Percentiles rank a stretch among this genome's conserved stretches.
phyloP scores from a whole-genome alignment of 1,140 invertebrate genomes.

The Drosophila malerkotliana region DNA sequence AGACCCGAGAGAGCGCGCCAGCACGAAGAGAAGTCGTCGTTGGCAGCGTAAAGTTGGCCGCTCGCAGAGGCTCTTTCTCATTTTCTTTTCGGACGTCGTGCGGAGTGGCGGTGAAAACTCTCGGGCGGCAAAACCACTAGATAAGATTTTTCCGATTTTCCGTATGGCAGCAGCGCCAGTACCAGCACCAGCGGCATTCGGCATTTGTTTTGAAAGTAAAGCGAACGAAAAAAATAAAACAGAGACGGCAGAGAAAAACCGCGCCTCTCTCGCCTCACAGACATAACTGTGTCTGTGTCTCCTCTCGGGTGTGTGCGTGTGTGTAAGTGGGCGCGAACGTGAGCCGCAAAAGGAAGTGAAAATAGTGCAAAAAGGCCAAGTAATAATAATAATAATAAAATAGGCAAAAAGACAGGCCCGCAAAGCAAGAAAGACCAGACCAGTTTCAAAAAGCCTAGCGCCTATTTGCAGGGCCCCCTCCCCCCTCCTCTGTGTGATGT shows the following conservation, averaged over 20 bases:
- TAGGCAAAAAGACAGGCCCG: slow-evolving; percentile 66
- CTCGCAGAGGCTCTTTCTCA: slow-evolving; percentile 40
- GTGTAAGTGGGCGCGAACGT: slow-evolving; percentile 52
- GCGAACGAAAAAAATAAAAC: slow-evolving; percentile 65
- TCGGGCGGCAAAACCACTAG: slow-evolving; percentile 39
- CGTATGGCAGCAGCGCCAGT: slow-evolving; percentile 52
- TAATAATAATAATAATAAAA: slow-evolving; percentile 71
- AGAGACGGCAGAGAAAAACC: slow-evolving; percentile 46
- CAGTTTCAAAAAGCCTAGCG: slow-evolving; percentile 66
- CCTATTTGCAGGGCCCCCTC: slow-evolving; percentile 69
- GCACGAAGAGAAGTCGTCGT: no score
- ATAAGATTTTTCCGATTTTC: slow-evolving; percentile 69
- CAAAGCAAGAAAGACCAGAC: slow-evolving; percentile 54
- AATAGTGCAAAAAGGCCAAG: slow-evolving; percentile 70
- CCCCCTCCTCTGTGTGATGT: slow-evolving; percentile 43
- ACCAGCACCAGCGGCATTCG: slow-evolving; percentile 34
- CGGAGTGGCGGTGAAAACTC: slow-evolving; percentile 56
- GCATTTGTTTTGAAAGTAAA: slow-evolving; percentile 79
- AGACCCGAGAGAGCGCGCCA: not conserved
- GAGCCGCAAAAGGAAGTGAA: slow-evolving; percentile 68
- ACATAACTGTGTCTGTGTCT: slow-evolving; percentile 40
- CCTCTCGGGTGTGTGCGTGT: slow-evolving; percentile 34
- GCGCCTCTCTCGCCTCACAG: slow-evolving; percentile 51
- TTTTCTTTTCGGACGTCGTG: slow-evolving; percentile 70
- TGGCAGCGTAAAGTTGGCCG: no score